Evolutionary conservation across 2,888 invertebrate species (phyloP).

Genomic region (Acleris laterana): DNA sequence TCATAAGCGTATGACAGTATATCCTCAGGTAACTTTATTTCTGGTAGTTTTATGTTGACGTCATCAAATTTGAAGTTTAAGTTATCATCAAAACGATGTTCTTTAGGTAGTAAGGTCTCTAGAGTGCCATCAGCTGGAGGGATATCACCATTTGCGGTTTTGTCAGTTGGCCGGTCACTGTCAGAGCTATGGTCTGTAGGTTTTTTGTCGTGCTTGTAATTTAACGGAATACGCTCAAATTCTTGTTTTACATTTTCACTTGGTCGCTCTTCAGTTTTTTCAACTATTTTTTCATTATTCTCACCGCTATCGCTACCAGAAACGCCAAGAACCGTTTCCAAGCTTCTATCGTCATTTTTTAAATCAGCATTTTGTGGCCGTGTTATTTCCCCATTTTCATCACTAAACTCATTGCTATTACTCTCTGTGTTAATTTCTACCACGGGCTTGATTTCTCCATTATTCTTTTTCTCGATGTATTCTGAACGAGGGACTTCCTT

Average conservation of each 20-base stretch:
- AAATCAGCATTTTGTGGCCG: conserved; percentile 43
- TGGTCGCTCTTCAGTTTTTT: conserved; percentile 41
- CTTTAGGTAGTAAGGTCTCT: conserved; percentile 55
- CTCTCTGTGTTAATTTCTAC: conserved; percentile 67
- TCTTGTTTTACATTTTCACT: conserved; percentile 69
- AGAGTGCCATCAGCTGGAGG: conserved; percentile 54
- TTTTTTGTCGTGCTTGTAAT: conserved; percentile 67
- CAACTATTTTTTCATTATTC: conserved; percentile 49
- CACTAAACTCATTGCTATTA: conserved; percentile 52
- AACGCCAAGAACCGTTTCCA: conserved; percentile 54
- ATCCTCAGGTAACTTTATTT: conserved; percentile 78
- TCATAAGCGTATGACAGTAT: conserved; percentile 66
- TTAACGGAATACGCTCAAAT: conserved; percentile 76
- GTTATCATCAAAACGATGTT: conserved; percentile 65
- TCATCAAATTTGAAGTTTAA: conserved; percentile 74
- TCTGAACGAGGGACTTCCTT: conserved; percentile 35
- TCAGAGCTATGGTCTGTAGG: conserved; percentile 44
- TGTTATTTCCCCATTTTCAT: conserved; percentile 44
- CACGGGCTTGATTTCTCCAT: conserved; percentile 73
- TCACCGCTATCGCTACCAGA: conserved; percentile 46
- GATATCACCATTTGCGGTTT: conserved; percentile 43
- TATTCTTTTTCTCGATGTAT: conserved; percentile 50
- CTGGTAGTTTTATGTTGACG: conserved; percentile 71
- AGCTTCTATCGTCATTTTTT: conserved; percentile 49
- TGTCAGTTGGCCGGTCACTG: conserved; percentile 37